Conservation (phyloP, 2,888 invertebrate species). For the Suillia variegata region DNA sequence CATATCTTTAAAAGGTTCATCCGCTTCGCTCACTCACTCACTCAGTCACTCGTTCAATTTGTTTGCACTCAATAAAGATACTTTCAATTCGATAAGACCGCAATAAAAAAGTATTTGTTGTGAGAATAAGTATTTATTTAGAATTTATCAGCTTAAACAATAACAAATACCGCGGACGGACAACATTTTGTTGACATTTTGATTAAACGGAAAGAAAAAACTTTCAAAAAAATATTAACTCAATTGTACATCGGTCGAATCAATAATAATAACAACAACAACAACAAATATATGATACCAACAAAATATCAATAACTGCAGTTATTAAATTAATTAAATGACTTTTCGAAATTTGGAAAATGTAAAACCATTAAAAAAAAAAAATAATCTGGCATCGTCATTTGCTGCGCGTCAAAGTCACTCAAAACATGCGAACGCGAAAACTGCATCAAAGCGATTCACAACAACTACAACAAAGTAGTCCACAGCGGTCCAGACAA, state of each 20-base stretch:
- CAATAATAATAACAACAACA: too few relatives aligned
- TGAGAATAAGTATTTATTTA: too few relatives aligned
- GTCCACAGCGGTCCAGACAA: background rate
- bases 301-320: too few relatives aligned
- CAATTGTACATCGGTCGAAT: background rate
- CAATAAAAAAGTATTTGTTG: constrained; percentile 21
- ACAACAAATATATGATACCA: too few relatives aligned
- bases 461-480: background rate
- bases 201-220: too few relatives aligned
- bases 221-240: constrained; percentile 10
- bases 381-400: too few relatives aligned
- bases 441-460: background rate
- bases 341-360: too few relatives aligned
- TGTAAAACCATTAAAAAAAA: too few relatives aligned
- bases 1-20: too few relatives aligned
- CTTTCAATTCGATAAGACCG: constrained; percentile 15
- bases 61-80: constrained; percentile 22
- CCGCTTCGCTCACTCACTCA: too few relatives aligned
- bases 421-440: background rate
- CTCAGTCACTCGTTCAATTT: background rate
- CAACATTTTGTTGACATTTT: constrained; percentile 20
- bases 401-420: background rate
- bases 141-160: constrained; percentile 13
- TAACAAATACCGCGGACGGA: too few relatives aligned
- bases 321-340: too few relatives aligned